phyloP scores from a whole-genome alignment of 2,113 vertebrate species.

The Sphaerodactylus townsendi region DNA sequence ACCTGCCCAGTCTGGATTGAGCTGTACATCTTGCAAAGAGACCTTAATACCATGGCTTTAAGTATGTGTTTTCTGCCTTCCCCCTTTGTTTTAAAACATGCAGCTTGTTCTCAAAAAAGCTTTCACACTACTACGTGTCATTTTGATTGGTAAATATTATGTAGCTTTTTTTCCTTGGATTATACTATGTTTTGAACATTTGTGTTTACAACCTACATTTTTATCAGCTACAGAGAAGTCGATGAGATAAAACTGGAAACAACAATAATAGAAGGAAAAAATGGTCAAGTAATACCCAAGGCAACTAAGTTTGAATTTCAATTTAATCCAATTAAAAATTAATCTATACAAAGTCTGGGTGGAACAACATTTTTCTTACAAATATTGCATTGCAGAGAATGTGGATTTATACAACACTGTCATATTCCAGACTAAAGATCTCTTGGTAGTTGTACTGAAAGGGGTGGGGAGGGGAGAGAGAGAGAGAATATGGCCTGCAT shows the following conservation, averaged over 20 bases:
- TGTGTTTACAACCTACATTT: neutral
- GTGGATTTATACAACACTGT: conserved; percentile 51
- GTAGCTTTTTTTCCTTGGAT: too few relatives aligned
- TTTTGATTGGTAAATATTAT: too few relatives aligned
- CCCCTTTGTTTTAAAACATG: too few relatives aligned
- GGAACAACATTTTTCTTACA: conserved; percentile 37
- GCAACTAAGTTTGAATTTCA: conserved; percentile 47
- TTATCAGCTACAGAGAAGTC: neutral
- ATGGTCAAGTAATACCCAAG: conserved; percentile 38
- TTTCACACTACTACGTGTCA: too few relatives aligned
- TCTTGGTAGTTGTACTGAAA: neutral
- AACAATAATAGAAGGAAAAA: neutral
- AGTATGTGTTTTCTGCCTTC: too few relatives aligned
- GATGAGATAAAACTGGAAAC: too few relatives aligned
- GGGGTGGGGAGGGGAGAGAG: neutral
- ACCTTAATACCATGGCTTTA: too few relatives aligned
- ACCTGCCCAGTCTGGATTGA: too few relatives aligned
- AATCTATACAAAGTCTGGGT: conserved; percentile 59
- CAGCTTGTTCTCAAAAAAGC: too few relatives aligned
- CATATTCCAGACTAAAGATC: conserved; percentile 9
- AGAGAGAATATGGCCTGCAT: neutral
- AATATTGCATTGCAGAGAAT: conserved; percentile 59
- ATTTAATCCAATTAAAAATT: conserved; percentile 72
- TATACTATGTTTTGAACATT: neutral
- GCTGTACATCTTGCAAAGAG: too few relatives aligned